Conservation (phyloP, 2,113 vertebrate genomes). For the Scalopus aquaticus region DNA sequence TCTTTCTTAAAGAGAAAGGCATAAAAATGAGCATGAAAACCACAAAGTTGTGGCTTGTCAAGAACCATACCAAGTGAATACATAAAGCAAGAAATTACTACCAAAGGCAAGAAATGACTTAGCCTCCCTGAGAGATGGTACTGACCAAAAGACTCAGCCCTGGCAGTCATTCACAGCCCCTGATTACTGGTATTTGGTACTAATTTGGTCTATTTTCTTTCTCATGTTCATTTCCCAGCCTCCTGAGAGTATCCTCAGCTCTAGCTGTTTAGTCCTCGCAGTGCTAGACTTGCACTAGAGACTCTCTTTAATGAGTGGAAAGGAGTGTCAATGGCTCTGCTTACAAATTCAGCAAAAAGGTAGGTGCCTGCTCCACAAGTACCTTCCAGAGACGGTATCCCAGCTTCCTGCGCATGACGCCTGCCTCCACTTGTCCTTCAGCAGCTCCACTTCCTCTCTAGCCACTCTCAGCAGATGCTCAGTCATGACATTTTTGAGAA, state of each 20-base stretch:
- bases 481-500: not conserved
- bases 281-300: not conserved
- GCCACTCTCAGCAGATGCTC: not conserved
- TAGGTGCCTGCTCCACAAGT: not conserved
- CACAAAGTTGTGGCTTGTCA: not conserved
- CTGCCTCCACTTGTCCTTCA: not conserved
- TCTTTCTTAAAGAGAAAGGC: not conserved
- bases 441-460: not conserved
- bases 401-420: too few species aligned
- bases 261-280: not conserved
- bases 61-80: not conserved
- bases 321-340: not conserved
- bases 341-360: not conserved
- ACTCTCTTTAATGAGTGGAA: not conserved
- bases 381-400: not conserved
- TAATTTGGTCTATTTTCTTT: not conserved
- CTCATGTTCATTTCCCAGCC: not conserved
- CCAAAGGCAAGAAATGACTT: not conserved
- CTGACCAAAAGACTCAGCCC: not conserved
- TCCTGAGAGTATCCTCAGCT: not conserved
- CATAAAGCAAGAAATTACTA: not conserved
- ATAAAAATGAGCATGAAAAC: slow-evolving; percentile 1
- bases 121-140: not conserved
- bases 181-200: not conserved
- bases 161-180: not conserved